A percentile compares a stretch with the other conserved stretches of the same genome.
phyloP scores from a whole-genome alignment of 2,113 vertebrate genomes.

The Pangasianodon hypophthalmus region DNA sequence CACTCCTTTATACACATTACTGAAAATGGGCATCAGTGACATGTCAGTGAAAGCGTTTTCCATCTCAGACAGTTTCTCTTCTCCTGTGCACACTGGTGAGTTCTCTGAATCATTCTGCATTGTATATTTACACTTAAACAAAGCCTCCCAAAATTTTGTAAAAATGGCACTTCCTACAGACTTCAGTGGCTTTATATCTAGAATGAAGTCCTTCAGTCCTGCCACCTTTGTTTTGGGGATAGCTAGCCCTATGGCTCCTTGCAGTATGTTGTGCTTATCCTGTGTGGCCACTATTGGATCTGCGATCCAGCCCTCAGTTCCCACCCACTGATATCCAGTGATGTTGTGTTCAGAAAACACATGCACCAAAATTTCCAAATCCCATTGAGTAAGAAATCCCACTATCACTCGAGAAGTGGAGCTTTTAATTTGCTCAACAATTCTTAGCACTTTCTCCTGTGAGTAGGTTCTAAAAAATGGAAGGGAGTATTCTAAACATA shows the following conservation, averaged over 20 bases:
- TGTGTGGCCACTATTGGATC: constrained; percentile 61
- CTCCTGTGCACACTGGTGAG: constrained; percentile 48
- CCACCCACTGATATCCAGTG: constrained; percentile 73
- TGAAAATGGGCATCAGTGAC: constrained; percentile 56
- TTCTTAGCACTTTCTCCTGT: constrained; percentile 58
- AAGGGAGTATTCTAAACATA: constrained; percentile 59
- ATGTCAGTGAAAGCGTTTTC: constrained; percentile 59
- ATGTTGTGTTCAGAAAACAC: constrained; percentile 66
- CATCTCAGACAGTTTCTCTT: constrained; percentile 52
- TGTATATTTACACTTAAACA: constrained; percentile 52
- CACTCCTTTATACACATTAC: constrained; percentile 61
- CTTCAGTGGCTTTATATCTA: constrained; percentile 59
- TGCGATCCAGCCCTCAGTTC: constrained; percentile 70
- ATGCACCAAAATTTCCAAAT: constrained; percentile 62
- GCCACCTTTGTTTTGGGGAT: constrained; percentile 65
- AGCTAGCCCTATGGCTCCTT: constrained; percentile 71
- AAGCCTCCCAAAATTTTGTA: constrained; percentile 56
- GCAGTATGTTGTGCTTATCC: constrained; percentile 61
- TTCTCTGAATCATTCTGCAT: neutral
- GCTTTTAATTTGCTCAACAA: constrained; percentile 66
- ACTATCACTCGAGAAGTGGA: constrained; percentile 71
- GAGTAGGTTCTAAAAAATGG: constrained; percentile 68
- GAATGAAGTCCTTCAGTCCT: constrained; percentile 68
- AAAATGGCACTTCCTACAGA: constrained; percentile 47
- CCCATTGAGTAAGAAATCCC: constrained; percentile 63